Evolutionary conservation across 1,140 invertebrate genomes (phyloP), one percentile per base, ranked within the genome.

Genomic region (Wasmannia auropunctata): DNA sequence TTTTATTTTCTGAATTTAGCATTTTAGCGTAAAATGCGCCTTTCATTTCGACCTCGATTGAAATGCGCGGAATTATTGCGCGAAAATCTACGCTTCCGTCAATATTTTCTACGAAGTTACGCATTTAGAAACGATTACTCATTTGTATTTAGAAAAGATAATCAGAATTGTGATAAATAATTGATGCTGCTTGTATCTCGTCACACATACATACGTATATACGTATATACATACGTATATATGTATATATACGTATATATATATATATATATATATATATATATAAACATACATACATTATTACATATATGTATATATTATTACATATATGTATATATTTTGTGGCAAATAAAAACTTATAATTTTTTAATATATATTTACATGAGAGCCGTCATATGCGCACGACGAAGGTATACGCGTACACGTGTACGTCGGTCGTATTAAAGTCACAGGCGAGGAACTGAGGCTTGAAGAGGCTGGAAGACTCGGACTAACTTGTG

Each of bases 401-500:
- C 56, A 31, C 56, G 56, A 60, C 58, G 11, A 65, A 40, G n/a
- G 14, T 65, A 40, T 65, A 65, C 19, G 19, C 25, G 25, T 60
- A 60, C 16, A 31, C 11, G 25, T 37, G 62, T 14, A 3, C n/a
- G 10, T 65, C 58, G 28, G 14, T 60, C 10, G 34, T 65, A 22
- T 34, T 63, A 65, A 40, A 40, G 62, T 37, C n/a, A 14, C n/a
- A 40, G 22, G 8, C 34, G 16, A 58, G 72, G 51, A 37, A 75
- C 34, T 65, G 28, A 54, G 37, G 43, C 31, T 65, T 76, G 4
- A 34, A 85, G 85, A 54, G 62, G n/a, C n/a, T 90, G 81, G 69
- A 90, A 90, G 76, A 90, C 86, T 72, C 56, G 87, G 51, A 62
- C 6, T 85, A 81, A 81, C 28, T 89, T 77, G 75, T 77, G 77